A percentile compares a stretch with the other conserved stretches of the same genome.
phyloP scores from a whole-genome alignment of 2,888 invertebrate genomes.

The Mellilla xanthometata region DNA sequence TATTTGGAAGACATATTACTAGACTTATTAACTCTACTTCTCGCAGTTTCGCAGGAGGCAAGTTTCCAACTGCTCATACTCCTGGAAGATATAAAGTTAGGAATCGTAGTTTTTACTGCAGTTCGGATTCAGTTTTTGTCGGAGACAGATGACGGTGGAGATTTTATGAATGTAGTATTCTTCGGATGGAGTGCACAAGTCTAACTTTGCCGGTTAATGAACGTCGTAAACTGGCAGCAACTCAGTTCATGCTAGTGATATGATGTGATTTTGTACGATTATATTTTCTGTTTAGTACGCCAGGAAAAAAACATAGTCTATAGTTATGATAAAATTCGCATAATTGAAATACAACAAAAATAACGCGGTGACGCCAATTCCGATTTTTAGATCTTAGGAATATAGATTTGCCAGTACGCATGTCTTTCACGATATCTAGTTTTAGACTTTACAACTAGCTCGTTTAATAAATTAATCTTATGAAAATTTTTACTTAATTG shows the following conservation, averaged over 20 bases:
- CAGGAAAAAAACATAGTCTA: too few species aligned
- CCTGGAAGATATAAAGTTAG: conserved; percentile 39
- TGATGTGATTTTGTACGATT: conserved; percentile 4
- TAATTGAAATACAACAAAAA: too few species aligned
- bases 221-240: conserved; percentile 6
- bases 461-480: too few species aligned
- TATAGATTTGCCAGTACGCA: too few species aligned
- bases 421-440: too few species aligned
- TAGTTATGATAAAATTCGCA: too few species aligned
- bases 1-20: conserved; percentile 24
- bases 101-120: conserved; percentile 44
- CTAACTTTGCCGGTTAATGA: conserved; percentile 10
- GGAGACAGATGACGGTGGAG: conserved; percentile 21
- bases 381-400: too few species aligned
- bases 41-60: conserved; percentile 37
- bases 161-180: conserved; percentile 18
- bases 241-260: neutral
- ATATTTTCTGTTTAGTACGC: too few species aligned
- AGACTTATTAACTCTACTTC: conserved; percentile 28
- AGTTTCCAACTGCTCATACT: conserved; percentile 36
- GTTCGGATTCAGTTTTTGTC: conserved; percentile 37
- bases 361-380: too few species aligned
- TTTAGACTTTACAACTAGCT: too few species aligned
- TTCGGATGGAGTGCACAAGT: conserved; percentile 9
- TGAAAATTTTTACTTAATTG: too few species aligned